phyloP scores from a whole-genome alignment of 2,888 invertebrate species.

The Vannuccia rotundouncinata region DNA sequence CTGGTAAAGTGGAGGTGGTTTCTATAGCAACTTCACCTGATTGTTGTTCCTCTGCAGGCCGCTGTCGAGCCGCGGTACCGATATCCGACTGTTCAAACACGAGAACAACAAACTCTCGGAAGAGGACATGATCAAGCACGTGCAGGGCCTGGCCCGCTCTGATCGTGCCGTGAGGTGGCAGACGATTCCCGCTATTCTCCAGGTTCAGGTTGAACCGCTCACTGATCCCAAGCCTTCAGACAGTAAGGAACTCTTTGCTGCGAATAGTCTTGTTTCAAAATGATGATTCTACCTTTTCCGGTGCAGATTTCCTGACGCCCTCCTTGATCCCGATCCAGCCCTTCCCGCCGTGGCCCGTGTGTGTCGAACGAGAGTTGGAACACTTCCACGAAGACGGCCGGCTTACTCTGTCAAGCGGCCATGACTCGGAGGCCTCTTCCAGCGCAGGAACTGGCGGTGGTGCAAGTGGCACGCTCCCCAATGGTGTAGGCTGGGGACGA shows the following conservation, averaged over 20 bases:
- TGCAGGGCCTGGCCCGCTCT: background rate
- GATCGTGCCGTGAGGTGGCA: background rate
- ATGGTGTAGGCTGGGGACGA: too few relatives aligned
- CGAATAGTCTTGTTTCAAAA: background rate
- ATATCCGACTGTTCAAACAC: conserved; percentile 6
- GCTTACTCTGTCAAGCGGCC: too few relatives aligned
- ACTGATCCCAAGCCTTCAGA: background rate
- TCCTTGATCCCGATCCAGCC: too few relatives aligned
- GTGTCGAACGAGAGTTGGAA: too few relatives aligned
- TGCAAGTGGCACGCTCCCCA: too few relatives aligned
- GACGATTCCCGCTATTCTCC: background rate
- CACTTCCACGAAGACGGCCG: too few relatives aligned
- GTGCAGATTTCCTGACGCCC: too few relatives aligned
- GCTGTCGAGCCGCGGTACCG: background rate
- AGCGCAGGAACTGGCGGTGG: too few relatives aligned
- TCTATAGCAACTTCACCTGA: background rate
- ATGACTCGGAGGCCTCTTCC: too few relatives aligned
- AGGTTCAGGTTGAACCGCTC: background rate
- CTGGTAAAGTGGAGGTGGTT: too few relatives aligned
- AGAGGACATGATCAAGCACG: conserved; percentile 30
- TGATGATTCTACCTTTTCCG: too few relatives aligned
- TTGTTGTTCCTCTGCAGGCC: background rate
- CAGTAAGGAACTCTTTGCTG: background rate
- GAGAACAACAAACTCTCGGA: conserved; percentile 30
- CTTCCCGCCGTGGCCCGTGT: too few relatives aligned